phyloP scores from a whole-genome alignment of 2,888 invertebrate genomes.

The Ptychoptera contaminata region DNA sequence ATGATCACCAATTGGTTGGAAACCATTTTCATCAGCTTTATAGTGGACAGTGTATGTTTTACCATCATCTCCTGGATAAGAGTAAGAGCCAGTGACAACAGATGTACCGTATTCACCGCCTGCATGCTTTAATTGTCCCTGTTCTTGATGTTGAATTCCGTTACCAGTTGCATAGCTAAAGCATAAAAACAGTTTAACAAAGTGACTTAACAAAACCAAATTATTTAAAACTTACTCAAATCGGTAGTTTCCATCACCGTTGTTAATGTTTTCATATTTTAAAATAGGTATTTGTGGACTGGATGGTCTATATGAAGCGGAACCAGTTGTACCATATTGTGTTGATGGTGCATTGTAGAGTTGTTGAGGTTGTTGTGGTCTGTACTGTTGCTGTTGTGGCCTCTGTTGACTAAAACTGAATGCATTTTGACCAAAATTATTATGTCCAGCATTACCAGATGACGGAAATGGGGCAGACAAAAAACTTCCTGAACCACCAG shows the following conservation, averaged over 20 bases:
- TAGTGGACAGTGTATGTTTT: slow-evolving; percentile 46
- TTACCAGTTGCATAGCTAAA: slow-evolving; percentile 47
- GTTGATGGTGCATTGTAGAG: slow-evolving; percentile 23
- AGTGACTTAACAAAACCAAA: slow-evolving; percentile 4
- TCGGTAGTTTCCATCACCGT: slow-evolving; percentile 46
- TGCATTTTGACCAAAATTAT: too few relatives aligned
- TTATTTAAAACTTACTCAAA: slow-evolving; percentile 41
- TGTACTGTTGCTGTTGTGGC: neutral
- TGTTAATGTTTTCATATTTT: slow-evolving; percentile 41
- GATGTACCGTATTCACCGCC: slow-evolving; percentile 42
- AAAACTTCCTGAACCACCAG: slow-evolving; percentile 14
- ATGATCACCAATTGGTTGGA: slow-evolving; percentile 60
- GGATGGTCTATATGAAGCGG: slow-evolving; percentile 10
- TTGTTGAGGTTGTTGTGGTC: neutral
- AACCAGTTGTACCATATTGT: neutral
- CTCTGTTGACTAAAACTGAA: too few relatives aligned
- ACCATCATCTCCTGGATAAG: slow-evolving; percentile 45
- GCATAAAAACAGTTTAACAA: neutral
- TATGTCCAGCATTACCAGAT: neutral
- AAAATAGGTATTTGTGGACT: slow-evolving; percentile 39
- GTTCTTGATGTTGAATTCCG: slow-evolving; percentile 42
- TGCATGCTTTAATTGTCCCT: slow-evolving; percentile 38
- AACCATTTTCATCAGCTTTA: slow-evolving; percentile 61
- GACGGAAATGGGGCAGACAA: slow-evolving; percentile 12
- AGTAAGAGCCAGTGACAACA: slow-evolving; percentile 45